A percentile compares a stretch with the other conserved stretches of the same genome.
phyloP scores from a whole-genome alignment of 2,113 vertebrate species.

The Baryphthengus martii region DNA sequence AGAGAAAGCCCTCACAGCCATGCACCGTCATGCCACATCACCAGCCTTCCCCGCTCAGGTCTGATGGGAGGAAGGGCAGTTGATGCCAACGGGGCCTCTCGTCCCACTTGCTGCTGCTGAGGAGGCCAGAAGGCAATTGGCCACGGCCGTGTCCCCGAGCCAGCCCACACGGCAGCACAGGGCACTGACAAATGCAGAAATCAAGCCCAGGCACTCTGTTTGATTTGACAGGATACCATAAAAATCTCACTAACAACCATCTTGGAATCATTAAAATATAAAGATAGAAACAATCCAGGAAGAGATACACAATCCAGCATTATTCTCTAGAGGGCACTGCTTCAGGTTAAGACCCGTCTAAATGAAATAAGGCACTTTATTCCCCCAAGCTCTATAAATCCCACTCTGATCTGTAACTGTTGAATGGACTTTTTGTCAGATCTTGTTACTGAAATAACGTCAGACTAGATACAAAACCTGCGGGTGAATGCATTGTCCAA shows the following conservation, averaged over 20 bases:
- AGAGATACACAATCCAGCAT: not conserved
- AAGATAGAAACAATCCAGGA: slow-evolving; percentile 36
- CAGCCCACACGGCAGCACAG: rapidly evolving
- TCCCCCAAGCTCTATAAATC: slow-evolving; percentile 23
- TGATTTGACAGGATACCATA: slow-evolving; percentile 8
- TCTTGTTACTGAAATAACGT: slow-evolving; percentile 42
- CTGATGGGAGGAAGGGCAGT: not conserved
- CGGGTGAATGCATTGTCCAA: not conserved
- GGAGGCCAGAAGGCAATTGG: not conserved
- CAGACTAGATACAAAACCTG: slow-evolving; percentile 4
- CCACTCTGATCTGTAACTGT: slow-evolving; percentile 18
- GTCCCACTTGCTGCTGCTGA: not conserved
- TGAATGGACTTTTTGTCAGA: slow-evolving; percentile 40
- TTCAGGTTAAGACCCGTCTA: slow-evolving; percentile 32
- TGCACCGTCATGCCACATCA: too few relatives aligned
- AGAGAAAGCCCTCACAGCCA: not conserved
- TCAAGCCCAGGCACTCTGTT: not conserved
- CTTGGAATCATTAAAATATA: not conserved
- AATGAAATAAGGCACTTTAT: slow-evolving; percentile 44
- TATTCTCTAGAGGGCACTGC: not conserved
- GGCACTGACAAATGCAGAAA: not conserved
- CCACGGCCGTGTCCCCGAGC: not conserved
- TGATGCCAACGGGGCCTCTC: not conserved
- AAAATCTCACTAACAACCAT: slow-evolving; percentile 11
- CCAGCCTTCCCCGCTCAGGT: not conserved